phyloP scores from a whole-genome alignment of 2,888 invertebrate species.

The Aphodius granarius region DNA sequence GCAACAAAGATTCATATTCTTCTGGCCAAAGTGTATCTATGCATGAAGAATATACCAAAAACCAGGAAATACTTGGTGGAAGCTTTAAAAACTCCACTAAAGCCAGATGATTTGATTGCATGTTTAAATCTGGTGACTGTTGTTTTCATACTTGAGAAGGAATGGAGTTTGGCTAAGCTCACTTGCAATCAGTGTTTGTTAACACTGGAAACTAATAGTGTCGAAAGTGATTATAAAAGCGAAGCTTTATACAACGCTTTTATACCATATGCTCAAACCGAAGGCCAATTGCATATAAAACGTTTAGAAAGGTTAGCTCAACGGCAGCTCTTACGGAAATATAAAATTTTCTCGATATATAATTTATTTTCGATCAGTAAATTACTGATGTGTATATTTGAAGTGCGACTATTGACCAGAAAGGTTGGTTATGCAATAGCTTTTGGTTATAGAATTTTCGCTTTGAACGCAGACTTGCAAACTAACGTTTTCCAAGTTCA shows the following conservation, averaged over 20 bases:
- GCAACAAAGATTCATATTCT: constrained; percentile 38
- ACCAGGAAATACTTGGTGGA: constrained; percentile 39
- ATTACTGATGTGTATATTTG: constrained; percentile 19
- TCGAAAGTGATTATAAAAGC: not conserved
- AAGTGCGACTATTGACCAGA: constrained; percentile 42
- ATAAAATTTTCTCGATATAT: constrained; percentile 38
- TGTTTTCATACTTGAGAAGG: constrained; percentile 37
- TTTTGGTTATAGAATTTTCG: constrained; percentile 36
- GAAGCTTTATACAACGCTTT: not conserved
- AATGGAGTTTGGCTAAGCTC: constrained; percentile 42
- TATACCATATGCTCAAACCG: not conserved
- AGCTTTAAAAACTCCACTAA: constrained; percentile 38
- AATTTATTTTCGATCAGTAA: constrained; percentile 47
- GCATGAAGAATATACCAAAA: constrained; percentile 32
- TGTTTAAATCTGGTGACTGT: constrained; percentile 37
- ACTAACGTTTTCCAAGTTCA: constrained; percentile 53
- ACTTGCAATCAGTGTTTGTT: constrained; percentile 11
- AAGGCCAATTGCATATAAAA: not conserved
- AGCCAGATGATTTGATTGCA: constrained; percentile 36
- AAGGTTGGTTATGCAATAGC: constrained; percentile 19
- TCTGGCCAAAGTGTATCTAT: constrained; percentile 36
- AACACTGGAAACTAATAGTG: not conserved
- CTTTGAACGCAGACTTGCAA: constrained; percentile 54
- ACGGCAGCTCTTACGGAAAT: not conserved
- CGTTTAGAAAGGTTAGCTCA: not conserved